Evolutionary conservation across 2,797 vertebrate species (phyloP), one percentile per base, ranked within the genome.

Genomic region (Decapterus maruadsi): DNA sequence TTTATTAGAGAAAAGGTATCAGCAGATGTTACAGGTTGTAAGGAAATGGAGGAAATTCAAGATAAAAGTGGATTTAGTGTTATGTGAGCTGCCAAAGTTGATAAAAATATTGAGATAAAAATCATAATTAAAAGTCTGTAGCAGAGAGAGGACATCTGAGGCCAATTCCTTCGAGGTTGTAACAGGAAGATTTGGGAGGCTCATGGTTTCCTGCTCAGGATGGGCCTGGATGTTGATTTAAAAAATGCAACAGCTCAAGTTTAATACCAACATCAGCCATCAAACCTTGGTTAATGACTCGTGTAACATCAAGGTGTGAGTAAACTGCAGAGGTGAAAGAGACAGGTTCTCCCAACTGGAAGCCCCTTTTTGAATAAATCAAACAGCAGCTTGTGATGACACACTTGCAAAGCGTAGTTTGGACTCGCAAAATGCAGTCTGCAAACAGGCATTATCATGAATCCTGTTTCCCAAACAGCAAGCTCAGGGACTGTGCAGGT

Each of bases 281-380:
- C 42, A 31, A 42, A 55, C 12, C 17, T 54, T 31, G 48, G 3
- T 46, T 20, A 63, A 75, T 22, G 29, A 56, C 45, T 65, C 29
- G 48, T 71, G 29, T 62, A 19, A 40, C 43, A 54, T 62, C 17
- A 38, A 46, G 22, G 42, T 58, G 51, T 76, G 67, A 66, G 45
- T 26, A 53, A 54, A 56, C 16, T 48, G 29, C 56, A 20, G 48
- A 43, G 48, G 40, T 13, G 19, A 48, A 58, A 40, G 6, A 48
- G 16, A 36, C 53, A 59, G 20, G 11, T 19, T 36, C 46, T 19
- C 42, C 6, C 34, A 1, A 43, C 17, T 45, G 50, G n/a, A 61
- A 51, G 42, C 26, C 8, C 34, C 43, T 38, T 14, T 46, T 38
- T 8, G 36, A 75, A 45, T 50, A 40, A 61, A 36, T 13, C 13